Evolutionary conservation across 2,113 vertebrate genomes (phyloP), one percentile per base, ranked within the genome.

Genomic region (Pionites leucogaster): DNA sequence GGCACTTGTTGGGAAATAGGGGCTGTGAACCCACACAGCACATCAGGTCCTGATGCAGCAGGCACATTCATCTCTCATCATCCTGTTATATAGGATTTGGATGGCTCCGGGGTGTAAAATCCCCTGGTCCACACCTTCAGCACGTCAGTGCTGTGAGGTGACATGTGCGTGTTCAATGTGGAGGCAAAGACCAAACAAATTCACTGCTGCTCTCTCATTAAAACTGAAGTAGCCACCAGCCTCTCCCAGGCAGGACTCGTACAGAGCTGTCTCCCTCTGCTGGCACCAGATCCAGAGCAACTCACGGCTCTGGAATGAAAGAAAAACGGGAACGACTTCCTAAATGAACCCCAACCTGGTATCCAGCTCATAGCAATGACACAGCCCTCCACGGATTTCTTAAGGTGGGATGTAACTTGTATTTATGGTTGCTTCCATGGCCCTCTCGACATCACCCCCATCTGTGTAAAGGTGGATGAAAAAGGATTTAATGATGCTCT

Each of bases 301-400:
- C 9, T 63, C 57, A 24, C 2, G 1, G 39, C 67, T 67, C 72
- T 6, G 1, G 10, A 63, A 68, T 1, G 9, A 7, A 46, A 44
- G 37, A 22, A 75, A 29, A 53, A 22, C 0, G 1, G 2, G 7
- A 9, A 88, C 77, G 82, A 29, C 29, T 79, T 92, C 74, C 44
- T 53, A 68, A 82, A 86, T 6, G 4, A 76, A 46, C 17, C 50
- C 31, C 9, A 82, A 91, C 20, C 3, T 16, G 6, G 18, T 2
- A 4, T 44, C 20, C 6, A 6, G 35, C 6, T 82, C 2, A 2
- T 0, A 3, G 18, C 42, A 69, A 33, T 20, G 28, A 70, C 20
- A 31, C 0, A 0, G 39, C 23, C 19, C 33, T 80, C 15, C 23
- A n/a, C 2, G 11, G 9, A 17, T 1, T 3, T 0, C 0, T 41